These are phyloP conservation scores for Caenorhabditis sp. DNA, from an alignment of 2,888 invertebrate genomes.

Conservation along the genomic window DNA sequence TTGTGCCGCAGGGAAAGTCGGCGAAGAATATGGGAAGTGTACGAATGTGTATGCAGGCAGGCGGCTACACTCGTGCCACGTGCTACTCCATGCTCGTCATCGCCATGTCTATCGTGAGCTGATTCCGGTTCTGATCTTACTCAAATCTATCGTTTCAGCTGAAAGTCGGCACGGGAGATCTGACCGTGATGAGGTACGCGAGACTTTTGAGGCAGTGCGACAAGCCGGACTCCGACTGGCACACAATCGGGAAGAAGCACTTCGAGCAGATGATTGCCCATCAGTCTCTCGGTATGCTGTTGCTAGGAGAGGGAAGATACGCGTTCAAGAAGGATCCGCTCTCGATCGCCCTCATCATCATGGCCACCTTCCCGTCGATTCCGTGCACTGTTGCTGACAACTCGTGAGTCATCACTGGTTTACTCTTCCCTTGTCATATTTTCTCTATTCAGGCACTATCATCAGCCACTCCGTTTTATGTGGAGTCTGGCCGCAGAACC, in stretches of 20 bases:
- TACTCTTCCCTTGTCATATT: not conserved
- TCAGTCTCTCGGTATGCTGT: slow-evolving; percentile 92
- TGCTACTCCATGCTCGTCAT: slow-evolving; percentile 26
- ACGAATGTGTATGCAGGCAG: slow-evolving; percentile 39
- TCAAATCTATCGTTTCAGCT: slow-evolving; percentile 21
- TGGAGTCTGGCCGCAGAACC: slow-evolving; percentile 95
- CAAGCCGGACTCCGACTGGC: slow-evolving; percentile 48
- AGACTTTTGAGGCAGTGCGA: slow-evolving; percentile 31
- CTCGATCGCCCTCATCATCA: slow-evolving; percentile 90
- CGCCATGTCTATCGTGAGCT: slow-evolving; percentile 47
- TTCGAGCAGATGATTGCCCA: slow-evolving; percentile 95
- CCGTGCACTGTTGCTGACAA: slow-evolving; percentile 97
- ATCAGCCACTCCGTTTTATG: slow-evolving; percentile 95
- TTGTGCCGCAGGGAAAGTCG: slow-evolving; percentile 33
- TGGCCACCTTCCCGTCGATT: slow-evolving; percentile 96
- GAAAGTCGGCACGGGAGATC: slow-evolving; percentile 49
- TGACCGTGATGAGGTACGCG: slow-evolving; percentile 41
- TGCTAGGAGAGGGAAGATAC: slow-evolving; percentile 89
- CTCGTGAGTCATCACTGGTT: slow-evolving; percentile 84
- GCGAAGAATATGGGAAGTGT: slow-evolving; percentile 22
- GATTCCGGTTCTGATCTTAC: not conserved
- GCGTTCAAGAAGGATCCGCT: slow-evolving; percentile 84
- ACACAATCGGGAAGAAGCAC: slow-evolving; percentile 86
- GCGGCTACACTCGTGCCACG: slow-evolving; percentile 26
- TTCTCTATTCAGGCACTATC: slow-evolving; percentile 86